Percentiles rank a stretch among this genome's conserved stretches.
phyloP scores from a whole-genome alignment of 2,888 invertebrate genomes.

The Strigamia transsilvanica region DNA sequence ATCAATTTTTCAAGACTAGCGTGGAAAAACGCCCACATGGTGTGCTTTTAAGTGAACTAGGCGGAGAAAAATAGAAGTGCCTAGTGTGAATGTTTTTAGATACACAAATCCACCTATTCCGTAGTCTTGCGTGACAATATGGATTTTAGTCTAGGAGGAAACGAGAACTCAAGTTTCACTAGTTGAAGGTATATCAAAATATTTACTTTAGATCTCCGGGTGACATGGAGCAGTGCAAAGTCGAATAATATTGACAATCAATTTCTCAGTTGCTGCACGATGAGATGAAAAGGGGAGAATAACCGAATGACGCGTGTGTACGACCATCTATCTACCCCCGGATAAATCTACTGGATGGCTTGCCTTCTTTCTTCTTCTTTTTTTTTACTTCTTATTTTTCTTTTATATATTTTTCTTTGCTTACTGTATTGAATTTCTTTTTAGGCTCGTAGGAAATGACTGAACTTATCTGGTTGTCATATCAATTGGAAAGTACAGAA shows the following conservation, averaged over 20 bases:
- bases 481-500: not conserved
- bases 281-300: not conserved
- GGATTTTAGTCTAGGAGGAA: not conserved
- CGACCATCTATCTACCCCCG: not conserved
- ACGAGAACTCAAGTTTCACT: not conserved
- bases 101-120: conserved; percentile 1
- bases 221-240: conserved; percentile 3
- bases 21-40: not conserved
- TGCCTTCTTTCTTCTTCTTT: not conserved
- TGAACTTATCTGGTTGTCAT: not conserved
- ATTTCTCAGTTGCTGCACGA: not conserved
- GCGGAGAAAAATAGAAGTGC: not conserved
- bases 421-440: conserved; percentile 2
- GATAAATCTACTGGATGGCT: not conserved
- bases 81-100: conserved; percentile 6
- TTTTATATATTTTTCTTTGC: not conserved
- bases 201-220: conserved; percentile 8
- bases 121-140: not conserved
- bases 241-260: conserved; percentile 8
- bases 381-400: not conserved
- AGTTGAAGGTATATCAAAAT: conserved; percentile 8
- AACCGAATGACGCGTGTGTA: not conserved
- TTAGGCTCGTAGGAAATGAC: not conserved
- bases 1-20: conserved; percentile 2
- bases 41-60: conserved; percentile 1